Evolutionary conservation across 35 echinoderm and acorn worm genomes (phyloP).

Genomic region (Heliocidaris erythrogramma): DNA sequence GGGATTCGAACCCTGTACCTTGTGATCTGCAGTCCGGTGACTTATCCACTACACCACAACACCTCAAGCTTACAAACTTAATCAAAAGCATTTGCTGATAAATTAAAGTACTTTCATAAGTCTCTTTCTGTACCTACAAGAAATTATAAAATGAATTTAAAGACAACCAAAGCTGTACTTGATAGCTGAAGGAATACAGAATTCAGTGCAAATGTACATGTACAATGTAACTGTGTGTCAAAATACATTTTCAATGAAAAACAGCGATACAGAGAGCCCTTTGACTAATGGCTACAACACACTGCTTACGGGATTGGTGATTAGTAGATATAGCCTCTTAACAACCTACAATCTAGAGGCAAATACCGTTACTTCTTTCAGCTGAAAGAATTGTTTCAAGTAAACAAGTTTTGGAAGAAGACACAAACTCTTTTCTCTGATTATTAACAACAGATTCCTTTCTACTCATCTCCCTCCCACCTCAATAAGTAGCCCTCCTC

Average conservation of each 20-base stretch:
- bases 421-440: neutral
- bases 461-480: neutral
- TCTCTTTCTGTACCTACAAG: too few species aligned
- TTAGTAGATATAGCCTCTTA: constrained; percentile 1
- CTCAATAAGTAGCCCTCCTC: neutral
- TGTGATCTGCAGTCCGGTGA: too few species aligned
- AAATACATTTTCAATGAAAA: neutral
- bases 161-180: too few species aligned
- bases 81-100: too few species aligned
- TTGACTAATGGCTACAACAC: neutral
- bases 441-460: neutral
- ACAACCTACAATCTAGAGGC: constrained; percentile 1
- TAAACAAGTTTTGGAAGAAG: neutral
- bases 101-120: too few species aligned
- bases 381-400: neutral
- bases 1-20: too few species aligned
- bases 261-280: neutral
- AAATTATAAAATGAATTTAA: too few species aligned
- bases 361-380: constrained; percentile 3
- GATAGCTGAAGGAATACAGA: too few species aligned
- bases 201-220: neutral
- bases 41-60: too few species aligned
- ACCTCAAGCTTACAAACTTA: too few species aligned
- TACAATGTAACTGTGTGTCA: neutral
- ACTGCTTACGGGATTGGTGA: neutral